These are phyloP conservation scores for Trissolcus japonicus DNA, from an alignment of 2,888 invertebrate species.

Conservation along the genomic window DNA sequence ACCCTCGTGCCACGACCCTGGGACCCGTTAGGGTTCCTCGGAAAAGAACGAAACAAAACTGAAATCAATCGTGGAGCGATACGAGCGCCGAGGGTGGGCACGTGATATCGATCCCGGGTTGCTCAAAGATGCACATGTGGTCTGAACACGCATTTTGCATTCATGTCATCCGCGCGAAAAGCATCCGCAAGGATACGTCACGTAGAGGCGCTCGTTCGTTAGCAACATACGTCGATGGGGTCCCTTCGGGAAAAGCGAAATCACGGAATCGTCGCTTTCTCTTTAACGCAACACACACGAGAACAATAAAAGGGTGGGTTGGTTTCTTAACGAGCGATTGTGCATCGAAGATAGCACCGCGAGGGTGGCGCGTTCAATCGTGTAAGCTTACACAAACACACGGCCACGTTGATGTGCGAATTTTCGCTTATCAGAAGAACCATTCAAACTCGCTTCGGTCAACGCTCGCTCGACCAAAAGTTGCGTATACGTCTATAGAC, in stretches of 20 bases:
- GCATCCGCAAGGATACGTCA: conserved; percentile 43
- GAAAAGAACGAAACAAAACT: conserved; percentile 5
- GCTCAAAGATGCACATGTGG: conserved; percentile 34
- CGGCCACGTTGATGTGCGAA: conserved; percentile 37
- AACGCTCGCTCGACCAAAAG: conserved; percentile 21
- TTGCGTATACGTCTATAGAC: conserved; percentile 19
- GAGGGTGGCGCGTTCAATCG: conserved; percentile 41
- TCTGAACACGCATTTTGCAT: conserved; percentile 27
- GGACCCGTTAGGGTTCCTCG: conserved; percentile 1
- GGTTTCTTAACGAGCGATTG: conserved; percentile 56
- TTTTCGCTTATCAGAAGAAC: conserved; percentile 45
- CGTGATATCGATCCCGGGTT: conserved; percentile 16
- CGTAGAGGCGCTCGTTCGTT: conserved; percentile 38
- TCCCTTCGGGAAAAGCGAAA: conserved; percentile 45
- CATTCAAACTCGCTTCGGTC: conserved; percentile 50
- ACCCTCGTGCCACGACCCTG: background rate
- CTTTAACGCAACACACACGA: conserved; percentile 39
- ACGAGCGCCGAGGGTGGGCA: conserved; percentile 10
- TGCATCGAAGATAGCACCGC: conserved; percentile 50
- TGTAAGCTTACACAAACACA: conserved; percentile 19
- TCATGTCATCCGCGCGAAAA: conserved; percentile 36
- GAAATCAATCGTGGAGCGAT: conserved; percentile 16
- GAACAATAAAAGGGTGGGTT: conserved; percentile 55
- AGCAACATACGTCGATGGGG: conserved; percentile 39
- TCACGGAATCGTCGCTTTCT: conserved; percentile 50